These are phyloP conservation scores for Enteromius unitaeniatus DNA, from an alignment of 2,797 vertebrate species.

Conservation along the genomic window DNA sequence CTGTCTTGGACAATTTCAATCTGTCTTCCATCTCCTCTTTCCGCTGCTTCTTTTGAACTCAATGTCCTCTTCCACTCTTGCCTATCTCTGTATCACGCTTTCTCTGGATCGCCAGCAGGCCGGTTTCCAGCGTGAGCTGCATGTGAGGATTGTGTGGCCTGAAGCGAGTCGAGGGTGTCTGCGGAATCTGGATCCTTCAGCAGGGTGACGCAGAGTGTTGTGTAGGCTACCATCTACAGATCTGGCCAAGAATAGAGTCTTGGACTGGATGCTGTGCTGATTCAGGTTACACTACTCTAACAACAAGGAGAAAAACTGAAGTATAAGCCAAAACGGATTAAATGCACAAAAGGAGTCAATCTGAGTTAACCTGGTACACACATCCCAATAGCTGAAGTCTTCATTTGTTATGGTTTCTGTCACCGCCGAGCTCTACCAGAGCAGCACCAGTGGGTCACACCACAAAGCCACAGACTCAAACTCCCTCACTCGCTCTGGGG, in stretches of 20 bases:
- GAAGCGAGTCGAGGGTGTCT: slow-evolving; percentile 28
- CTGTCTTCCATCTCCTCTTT: slow-evolving; percentile 22
- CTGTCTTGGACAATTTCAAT: slow-evolving; percentile 33
- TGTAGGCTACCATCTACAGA: slow-evolving; percentile 29
- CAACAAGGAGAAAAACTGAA: neutral
- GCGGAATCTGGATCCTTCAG: slow-evolving; percentile 67
- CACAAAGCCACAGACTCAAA: slow-evolving; percentile 69
- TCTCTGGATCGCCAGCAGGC: slow-evolving; percentile 58
- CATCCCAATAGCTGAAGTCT: slow-evolving; percentile 12
- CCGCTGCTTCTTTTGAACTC: slow-evolving; percentile 20
- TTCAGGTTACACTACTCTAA: slow-evolving; percentile 38
- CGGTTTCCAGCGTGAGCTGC: slow-evolving; percentile 58
- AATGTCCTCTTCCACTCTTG: neutral
- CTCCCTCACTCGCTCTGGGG: slow-evolving; percentile 49
- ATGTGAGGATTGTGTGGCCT: slow-evolving; percentile 57
- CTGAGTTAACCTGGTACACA: neutral
- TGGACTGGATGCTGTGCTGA: slow-evolving; percentile 31
- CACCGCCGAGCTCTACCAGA: slow-evolving; percentile 28
- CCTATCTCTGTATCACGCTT: slow-evolving; percentile 42
- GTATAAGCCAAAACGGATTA: neutral
- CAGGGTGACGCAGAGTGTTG: slow-evolving; percentile 38
- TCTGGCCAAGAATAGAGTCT: slow-evolving; percentile 27
- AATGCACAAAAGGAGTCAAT: neutral
- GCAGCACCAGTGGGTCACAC: slow-evolving; percentile 59
- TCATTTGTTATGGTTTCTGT: slow-evolving; percentile 25